phyloP scores from a whole-genome alignment of 2,888 invertebrate genomes.

The Lysandra bellargus region DNA sequence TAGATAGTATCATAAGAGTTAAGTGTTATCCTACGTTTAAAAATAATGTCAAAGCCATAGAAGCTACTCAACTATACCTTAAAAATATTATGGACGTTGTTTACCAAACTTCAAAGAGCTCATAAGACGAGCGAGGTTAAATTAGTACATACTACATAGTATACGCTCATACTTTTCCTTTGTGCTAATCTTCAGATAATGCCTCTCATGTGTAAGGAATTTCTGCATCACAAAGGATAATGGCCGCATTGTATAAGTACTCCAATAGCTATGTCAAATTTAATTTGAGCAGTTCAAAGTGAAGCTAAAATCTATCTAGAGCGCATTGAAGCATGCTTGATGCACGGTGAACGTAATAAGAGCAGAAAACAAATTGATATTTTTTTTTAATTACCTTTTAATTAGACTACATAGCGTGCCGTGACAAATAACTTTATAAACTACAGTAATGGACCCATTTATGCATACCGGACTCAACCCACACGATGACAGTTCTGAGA shows the following conservation, averaged over 20 bases:
- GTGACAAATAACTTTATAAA: too few relatives aligned
- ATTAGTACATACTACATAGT: background rate
- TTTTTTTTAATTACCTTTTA: too few relatives aligned
- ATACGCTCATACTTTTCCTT: slow-evolving; percentile 21
- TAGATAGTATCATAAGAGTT: too few relatives aligned
- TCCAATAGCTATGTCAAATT: slow-evolving; percentile 19
- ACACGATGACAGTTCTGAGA: too few relatives aligned
- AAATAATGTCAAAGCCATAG: background rate
- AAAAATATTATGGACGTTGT: background rate
- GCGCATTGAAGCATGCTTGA: background rate
- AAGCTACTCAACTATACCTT: background rate
- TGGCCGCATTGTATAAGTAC: background rate
- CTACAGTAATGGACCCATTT: too few relatives aligned
- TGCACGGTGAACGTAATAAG: background rate
- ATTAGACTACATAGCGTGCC: too few relatives aligned
- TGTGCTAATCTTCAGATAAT: slow-evolving; percentile 14
- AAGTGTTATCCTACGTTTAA: background rate
- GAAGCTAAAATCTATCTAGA: background rate
- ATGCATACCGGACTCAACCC: too few relatives aligned
- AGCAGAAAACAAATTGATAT: background rate
- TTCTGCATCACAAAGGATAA: slow-evolving; percentile 18
- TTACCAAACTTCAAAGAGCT: slow-evolving; percentile 5
- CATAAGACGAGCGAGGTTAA: background rate
- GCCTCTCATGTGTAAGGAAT: slow-evolving; percentile 15
- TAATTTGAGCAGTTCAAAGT: slow-evolving; percentile 7